Base-by-base conservation (phyloP, 2,888 invertebrate species). In the Hirudinaria manillensis region DNA sequence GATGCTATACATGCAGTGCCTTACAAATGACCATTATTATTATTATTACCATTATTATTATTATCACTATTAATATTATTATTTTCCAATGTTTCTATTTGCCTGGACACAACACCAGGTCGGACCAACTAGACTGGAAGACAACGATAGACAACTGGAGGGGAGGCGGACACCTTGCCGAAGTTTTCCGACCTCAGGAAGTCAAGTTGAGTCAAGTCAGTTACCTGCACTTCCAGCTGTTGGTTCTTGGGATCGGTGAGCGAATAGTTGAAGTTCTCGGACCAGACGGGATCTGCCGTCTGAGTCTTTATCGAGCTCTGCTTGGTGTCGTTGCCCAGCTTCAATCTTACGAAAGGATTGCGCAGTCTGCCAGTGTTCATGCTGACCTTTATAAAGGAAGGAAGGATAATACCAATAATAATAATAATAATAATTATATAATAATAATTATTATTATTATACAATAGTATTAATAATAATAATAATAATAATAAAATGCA, bases 241-340 rank as follows among this genome's bases (percentile, higher is more conserved):
- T 96, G 93, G 38, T 92, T 91, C 83, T 94, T 92, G 0, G 96
- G 95, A 87, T 97, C 93, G 80, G 90, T 89, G 3, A 97, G 91
- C 56, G 97, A 89, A 87, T 96, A 96, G 2, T 93, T 91, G 86
- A 95, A 94, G 10, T 94, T 94, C 84, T 94, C 91, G 86, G 97
- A 96, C 90, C 92, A 98, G 72, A 95, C 91, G 0, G 98, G 98
- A 83, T 93, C 91, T 79, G 91, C 91, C 0, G 92, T 93, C 79
- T 93, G 84, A 34, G 80, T 75, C 38, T 80, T 81, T 19, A 82
- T 76, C 3, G 77, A 79, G 24, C 82, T 85, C 53, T 81, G 81
- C 71, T 81, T 78, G 72, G 80, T 81, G 16, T 74, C 66, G 36
- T 77, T 76, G 76, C 93, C 94, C 4, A 96, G 89, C 16, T 90